Base-by-base conservation (phyloP, 2,113 vertebrate species). In the Lagenorhynchus albirostris region DNA sequence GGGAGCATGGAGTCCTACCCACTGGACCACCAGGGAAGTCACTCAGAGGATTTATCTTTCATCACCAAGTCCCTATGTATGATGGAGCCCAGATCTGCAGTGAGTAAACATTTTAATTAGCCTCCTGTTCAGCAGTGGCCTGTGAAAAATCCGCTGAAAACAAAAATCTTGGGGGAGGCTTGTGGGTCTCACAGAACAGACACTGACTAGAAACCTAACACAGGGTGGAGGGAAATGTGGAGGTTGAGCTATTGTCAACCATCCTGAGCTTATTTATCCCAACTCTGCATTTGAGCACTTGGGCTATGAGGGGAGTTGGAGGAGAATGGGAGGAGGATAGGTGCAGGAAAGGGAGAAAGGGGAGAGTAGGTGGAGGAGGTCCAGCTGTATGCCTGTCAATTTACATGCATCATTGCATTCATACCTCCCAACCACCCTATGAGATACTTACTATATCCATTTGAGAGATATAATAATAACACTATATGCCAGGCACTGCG, bases 71-170 rank as follows among this genome's bases (percentile, higher is more conserved):
- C 36, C 76, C 38, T 88, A 55, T 13, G 60, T 88, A 77, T 62
- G 53, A 92, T 76, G 74, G 6, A 82, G 20, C 41, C 31, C 31
- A 90, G 73, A 1, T 26, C 68, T 3, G 18, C 80, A 89, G 29
- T 53, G 21, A 0, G 0, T 26, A 94, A 95, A 91, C 91, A 96
- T 97, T 86, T 94, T 94, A 91, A 65, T 91, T 91, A 87, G 31
- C 36, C 13, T 92, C 50, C 25, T 3, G 18, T 85, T 96, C 73
- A 92, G 17, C 95, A 91, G 38, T 92, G 47, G 36, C 79, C 92
- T 89, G 23, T 89, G 94, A 41, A 96, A 98, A 97, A 95, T 97
- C 58, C 92, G 83, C 89, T 94, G 81, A 95, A 50, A 97, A 98
- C 96, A 95, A 96, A 97, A 82, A 89, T 91, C 60, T 81, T 96